Conservation (phyloP, 2,888 invertebrate genomes). For the Stenchaetothrips biformis region DNA sequence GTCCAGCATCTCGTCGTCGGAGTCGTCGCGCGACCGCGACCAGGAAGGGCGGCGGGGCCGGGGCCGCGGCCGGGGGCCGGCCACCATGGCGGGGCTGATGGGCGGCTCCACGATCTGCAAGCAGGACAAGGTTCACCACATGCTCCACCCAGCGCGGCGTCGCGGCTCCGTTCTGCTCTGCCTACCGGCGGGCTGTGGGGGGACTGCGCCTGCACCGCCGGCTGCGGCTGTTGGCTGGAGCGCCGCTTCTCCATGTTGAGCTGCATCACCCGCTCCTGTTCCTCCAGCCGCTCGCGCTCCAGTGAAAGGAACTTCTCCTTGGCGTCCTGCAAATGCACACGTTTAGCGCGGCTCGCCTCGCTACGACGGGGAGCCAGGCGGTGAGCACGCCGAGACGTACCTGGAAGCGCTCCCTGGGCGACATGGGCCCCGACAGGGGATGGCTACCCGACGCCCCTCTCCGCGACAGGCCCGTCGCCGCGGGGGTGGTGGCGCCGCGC, state of each 20-base stretch:
- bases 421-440: constrained; percentile 30
- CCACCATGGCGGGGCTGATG: constrained; percentile 32
- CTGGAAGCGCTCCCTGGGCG: constrained; percentile 29
- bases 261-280: constrained; percentile 49
- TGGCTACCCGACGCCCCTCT: background rate
- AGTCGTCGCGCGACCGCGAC: constrained; percentile 33
- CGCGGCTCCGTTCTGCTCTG: background rate
- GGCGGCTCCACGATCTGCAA: constrained; percentile 32
- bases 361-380: too few relatives aligned
- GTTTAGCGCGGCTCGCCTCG: background rate
- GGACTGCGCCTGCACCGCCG: background rate
- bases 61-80: constrained; percentile 26
- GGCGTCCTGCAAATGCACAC: constrained; percentile 61
- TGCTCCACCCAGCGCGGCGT: too few relatives aligned
- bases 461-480: background rate
- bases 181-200: background rate
- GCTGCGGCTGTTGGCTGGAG: constrained; percentile 26
- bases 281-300: constrained; percentile 63
- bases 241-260: constrained; percentile 32
- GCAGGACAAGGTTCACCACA: too few relatives aligned
- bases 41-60: constrained; percentile 27
- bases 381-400: constrained; percentile 49
- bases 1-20: constrained; percentile 32
- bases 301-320: constrained; percentile 79
- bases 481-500: background rate